Evolutionary conservation across 2,888 invertebrate species (phyloP), one percentile per base, ranked within the genome.

Genomic region (Diplazon laetatorius): DNA sequence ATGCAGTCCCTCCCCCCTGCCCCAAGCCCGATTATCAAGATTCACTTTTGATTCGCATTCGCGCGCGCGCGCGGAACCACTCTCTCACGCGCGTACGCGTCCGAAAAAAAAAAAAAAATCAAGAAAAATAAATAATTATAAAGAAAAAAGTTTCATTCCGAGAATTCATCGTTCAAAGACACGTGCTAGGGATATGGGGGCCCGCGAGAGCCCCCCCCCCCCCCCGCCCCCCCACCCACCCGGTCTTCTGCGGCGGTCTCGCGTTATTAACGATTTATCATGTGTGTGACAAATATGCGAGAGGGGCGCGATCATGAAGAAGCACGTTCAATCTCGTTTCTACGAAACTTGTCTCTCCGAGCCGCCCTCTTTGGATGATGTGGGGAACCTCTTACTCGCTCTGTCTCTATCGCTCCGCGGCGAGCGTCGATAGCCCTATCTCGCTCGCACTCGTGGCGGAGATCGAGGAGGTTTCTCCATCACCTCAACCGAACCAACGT

Each of bases 11-110:
- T n/a, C n/a, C n/a, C n/a, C n/a, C n/a, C n/a, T n/a, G n/a, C n/a
- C n/a, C n/a, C n/a, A n/a, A n/a, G n/a, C n/a, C n/a, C n/a, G 57
- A 46, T 46, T 69, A 69, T 44, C 69, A 69, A 69, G 57, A 46
- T 69, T 57, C 69, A 69, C 46, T 69, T 57, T n/a, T n/a, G 46
- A 57, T 68, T 68, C 57, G 44, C 18, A 66, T 66, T 52, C 25
- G 10, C 52, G 52, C 55, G 20, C 52, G 25, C 18, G 48, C 46
- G 14, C 39, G n/a, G n/a, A n/a, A n/a, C n/a, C n/a, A n/a, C n/a
- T n/a, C n/a, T n/a, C n/a, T n/a, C n/a, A n/a, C n/a, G n/a, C n/a
- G n/a, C n/a, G n/a, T n/a, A n/a, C n/a, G n/a, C n/a, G n/a, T n/a
- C n/a, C n/a, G n/a, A n/a, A n/a, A n/a, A n/a, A n/a, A n/a, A n/a